phyloP scores from a whole-genome alignment of 1,140 invertebrate genomes.

The Zeugodacus cucurbitae region DNA sequence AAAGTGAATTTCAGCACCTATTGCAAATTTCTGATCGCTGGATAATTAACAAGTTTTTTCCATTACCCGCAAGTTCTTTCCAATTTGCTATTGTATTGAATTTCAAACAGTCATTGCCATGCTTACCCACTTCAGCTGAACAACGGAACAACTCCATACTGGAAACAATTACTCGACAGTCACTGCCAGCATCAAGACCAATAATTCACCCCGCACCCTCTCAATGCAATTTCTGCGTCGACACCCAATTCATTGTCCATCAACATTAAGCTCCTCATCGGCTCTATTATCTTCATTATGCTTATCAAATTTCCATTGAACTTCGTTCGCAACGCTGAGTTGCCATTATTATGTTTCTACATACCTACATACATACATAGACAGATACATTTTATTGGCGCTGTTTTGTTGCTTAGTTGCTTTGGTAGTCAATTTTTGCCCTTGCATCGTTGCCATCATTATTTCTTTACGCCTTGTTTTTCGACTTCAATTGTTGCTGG shows the following conservation, averaged over 20 bases:
- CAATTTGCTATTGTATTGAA: background rate
- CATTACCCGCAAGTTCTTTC: background rate
- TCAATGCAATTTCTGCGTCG: background rate
- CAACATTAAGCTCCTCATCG: background rate
- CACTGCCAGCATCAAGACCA: too few relatives aligned
- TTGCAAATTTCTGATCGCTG: too few relatives aligned
- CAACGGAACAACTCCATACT: background rate
- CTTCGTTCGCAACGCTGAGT: background rate
- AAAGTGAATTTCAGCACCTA: too few relatives aligned
- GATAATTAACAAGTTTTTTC: too few relatives aligned
- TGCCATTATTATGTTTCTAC: background rate
- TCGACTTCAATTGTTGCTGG: background rate
- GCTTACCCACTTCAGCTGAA: background rate
- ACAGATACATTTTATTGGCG: background rate
- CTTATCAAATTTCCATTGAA: constrained; percentile 3
- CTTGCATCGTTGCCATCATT: background rate
- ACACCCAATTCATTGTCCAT: background rate
- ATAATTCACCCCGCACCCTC: background rate
- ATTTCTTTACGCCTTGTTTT: background rate
- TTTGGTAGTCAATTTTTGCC: background rate
- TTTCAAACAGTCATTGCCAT: background rate
- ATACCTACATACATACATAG: background rate
- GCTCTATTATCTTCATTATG: background rate
- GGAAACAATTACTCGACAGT: background rate
- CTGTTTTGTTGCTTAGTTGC: background rate